These are phyloP conservation scores for Microtus richardsoni DNA, from an alignment of 2,113 vertebrate genomes.

Conservation along the genomic window DNA sequence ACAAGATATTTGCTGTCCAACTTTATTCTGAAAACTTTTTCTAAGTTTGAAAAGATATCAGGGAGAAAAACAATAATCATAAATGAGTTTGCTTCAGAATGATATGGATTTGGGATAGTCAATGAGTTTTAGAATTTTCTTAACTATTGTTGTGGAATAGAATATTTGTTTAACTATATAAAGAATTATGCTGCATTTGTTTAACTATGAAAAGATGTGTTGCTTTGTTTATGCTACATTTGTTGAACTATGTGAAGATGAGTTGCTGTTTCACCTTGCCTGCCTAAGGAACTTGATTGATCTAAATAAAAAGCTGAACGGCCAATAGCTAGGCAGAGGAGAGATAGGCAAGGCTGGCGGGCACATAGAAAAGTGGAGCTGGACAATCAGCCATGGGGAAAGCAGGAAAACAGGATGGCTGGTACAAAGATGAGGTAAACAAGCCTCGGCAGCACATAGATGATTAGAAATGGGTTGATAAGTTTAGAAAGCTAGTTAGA, in stretches of 20 bases:
- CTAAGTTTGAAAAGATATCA: background rate
- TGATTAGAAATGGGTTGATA: background rate
- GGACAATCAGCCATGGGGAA: background rate
- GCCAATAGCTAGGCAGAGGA: background rate
- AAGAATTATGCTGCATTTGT: background rate
- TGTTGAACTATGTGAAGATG: background rate
- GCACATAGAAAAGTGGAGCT: background rate
- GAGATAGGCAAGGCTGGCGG: background rate
- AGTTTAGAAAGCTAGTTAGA: background rate
- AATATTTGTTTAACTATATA: background rate
- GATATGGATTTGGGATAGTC: background rate
- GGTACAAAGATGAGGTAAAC: background rate
- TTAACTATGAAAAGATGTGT: background rate
- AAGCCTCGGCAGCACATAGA: background rate
- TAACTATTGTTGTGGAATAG: background rate
- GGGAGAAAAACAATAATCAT: background rate
- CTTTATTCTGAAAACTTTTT: conserved; percentile 44
- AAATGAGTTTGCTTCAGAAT: background rate
- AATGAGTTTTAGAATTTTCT: background rate
- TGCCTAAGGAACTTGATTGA: background rate
- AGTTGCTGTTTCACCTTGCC: background rate
- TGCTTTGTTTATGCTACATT: background rate
- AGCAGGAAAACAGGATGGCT: background rate
- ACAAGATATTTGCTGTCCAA: conserved; percentile 8
- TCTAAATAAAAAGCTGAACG: background rate